Evolutionary conservation across 2,797 vertebrate species (phyloP).

Genomic region (Tolypeutes matacus): DNA sequence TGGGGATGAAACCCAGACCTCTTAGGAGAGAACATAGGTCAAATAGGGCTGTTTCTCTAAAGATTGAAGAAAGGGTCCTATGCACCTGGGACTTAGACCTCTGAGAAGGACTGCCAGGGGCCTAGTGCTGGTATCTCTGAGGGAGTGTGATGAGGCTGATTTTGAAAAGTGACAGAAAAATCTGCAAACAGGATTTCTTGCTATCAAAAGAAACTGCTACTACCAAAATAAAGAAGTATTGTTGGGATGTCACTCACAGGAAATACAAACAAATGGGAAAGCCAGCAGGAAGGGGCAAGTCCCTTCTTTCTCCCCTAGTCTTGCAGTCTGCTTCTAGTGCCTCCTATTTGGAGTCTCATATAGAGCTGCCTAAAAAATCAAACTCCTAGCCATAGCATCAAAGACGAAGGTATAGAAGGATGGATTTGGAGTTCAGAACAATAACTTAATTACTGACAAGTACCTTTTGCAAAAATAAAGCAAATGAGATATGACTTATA

Average conservation of each 20-base stretch:
- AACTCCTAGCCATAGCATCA: background rate
- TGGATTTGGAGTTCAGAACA: background rate
- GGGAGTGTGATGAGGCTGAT: background rate
- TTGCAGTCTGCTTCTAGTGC: background rate
- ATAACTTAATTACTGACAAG: background rate
- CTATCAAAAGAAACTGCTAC: background rate
- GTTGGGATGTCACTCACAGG: background rate
- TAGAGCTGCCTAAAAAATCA: background rate
- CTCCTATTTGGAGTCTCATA: background rate
- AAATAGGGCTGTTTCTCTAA: background rate
- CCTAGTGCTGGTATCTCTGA: background rate
- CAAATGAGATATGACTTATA: background rate
- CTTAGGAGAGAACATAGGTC: background rate
- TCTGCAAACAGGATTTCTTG: background rate
- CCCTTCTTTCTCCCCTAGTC: background rate
- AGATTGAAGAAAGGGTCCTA: background rate
- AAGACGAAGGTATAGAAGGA: background rate
- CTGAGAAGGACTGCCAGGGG: background rate
- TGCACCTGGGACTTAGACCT: background rate
- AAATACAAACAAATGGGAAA: background rate
- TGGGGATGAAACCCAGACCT: background rate
- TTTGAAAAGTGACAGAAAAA: background rate
- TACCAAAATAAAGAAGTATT: background rate
- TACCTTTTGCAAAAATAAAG: background rate
- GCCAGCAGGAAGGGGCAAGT: background rate